Evolutionary conservation across 2,888 invertebrate genomes (phyloP).

Genomic region (Stramonita haemastoma): DNA sequence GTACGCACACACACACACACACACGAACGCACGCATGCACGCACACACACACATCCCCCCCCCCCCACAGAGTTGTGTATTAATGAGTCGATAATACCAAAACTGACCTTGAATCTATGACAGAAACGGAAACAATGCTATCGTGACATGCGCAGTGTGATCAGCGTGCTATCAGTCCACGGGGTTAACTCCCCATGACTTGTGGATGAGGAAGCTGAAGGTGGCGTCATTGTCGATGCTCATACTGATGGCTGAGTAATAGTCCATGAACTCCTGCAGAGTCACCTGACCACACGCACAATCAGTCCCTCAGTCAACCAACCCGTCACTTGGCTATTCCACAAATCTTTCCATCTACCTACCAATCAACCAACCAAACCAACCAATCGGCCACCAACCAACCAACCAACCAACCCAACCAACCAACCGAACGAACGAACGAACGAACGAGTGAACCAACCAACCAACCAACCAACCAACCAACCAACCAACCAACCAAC

Average conservation of each 20-base stretch:
- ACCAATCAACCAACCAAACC: background rate
- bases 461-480: too few relatives aligned
- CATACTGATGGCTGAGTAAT: slow-evolving; percentile 93
- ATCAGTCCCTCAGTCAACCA: too few relatives aligned
- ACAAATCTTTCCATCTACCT: too few relatives aligned
- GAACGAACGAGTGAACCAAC: too few relatives aligned
- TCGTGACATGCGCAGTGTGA: background rate
- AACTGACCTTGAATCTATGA: background rate
- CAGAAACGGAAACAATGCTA: background rate
- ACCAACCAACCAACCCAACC: too few relatives aligned
- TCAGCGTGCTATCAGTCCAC: background rate
- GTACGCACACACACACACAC: background rate
- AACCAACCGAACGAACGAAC: too few relatives aligned
- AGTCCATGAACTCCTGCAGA: slow-evolving; percentile 93
- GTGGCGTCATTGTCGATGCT: slow-evolving; percentile 95
- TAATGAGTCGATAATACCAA: too few relatives aligned
- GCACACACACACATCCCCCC: background rate
- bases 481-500: background rate
- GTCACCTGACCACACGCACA: slow-evolving; percentile 84
- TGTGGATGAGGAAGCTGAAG: slow-evolving; percentile 95
- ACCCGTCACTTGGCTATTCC: too few relatives aligned
- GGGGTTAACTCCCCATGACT: slow-evolving; percentile 82
- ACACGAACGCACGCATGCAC: background rate
- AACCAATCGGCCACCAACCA: too few relatives aligned
- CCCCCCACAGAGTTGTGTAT: too few relatives aligned